phyloP scores from a whole-genome alignment of 2,888 invertebrate species.

The Calameuta pallipes region DNA sequence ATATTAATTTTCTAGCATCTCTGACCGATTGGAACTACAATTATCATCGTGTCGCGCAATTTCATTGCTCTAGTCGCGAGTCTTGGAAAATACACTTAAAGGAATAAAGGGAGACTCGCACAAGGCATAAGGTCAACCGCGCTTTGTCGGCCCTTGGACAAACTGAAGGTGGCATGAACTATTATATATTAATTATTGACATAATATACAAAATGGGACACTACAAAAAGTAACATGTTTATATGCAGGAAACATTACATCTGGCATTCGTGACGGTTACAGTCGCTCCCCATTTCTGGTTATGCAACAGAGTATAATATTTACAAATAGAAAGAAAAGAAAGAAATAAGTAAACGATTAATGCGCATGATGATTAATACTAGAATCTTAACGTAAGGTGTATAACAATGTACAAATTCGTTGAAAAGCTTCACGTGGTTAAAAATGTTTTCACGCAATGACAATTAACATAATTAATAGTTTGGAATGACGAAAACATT shows the following conservation, averaged over 20 bases:
- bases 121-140: not conserved
- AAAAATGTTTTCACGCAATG: slow-evolving; percentile 8
- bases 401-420: slow-evolving; percentile 50
- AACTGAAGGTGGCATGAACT: slow-evolving; percentile 39
- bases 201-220: slow-evolving; percentile 56
- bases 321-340: slow-evolving; percentile 46
- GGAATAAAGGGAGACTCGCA: not conserved
- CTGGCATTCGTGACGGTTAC: slow-evolving; percentile 36
- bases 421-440: slow-evolving; percentile 12
- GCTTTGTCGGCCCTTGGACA: not conserved
- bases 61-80: not conserved
- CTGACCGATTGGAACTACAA: not conserved
- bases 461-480: slow-evolving; percentile 21
- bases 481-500: slow-evolving; percentile 44
- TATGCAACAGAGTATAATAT: slow-evolving; percentile 45
- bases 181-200: slow-evolving; percentile 56
- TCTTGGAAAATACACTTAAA: not conserved
- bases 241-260: slow-evolving; percentile 45
- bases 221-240: slow-evolving; percentile 44
- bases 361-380: slow-evolving; percentile 41
- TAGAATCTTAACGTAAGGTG: slow-evolving; percentile 40
- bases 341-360: slow-evolving; percentile 30
- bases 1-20: not conserved
- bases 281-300: slow-evolving; percentile 32
- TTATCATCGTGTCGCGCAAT: not conserved